Conservation (phyloP, 2,113 vertebrate species). For the Albula goreensis region DNA sequence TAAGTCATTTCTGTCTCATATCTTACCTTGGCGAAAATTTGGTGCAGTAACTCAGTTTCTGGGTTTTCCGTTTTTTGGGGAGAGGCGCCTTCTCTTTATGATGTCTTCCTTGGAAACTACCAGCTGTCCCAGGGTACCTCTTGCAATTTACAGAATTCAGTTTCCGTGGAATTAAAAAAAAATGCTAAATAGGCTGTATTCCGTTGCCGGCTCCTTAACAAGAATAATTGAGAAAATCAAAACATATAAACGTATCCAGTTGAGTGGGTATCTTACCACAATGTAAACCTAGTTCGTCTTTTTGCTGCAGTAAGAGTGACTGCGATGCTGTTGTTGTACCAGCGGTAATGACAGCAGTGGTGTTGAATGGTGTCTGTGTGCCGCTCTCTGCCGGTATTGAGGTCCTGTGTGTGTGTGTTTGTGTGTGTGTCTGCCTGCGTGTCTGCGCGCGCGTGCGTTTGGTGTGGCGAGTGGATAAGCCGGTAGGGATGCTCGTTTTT, state of each 20-base stretch:
- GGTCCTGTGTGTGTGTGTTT: conserved; percentile 9
- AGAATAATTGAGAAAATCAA: not conserved
- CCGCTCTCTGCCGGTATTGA: conserved; percentile 8
- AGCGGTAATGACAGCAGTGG: not conserved
- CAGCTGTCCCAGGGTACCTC: conserved; percentile 22
- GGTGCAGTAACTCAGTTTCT: not conserved
- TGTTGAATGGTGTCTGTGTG: not conserved
- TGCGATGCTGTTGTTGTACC: not conserved
- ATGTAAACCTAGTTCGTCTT: not conserved
- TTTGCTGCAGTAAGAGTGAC: not conserved
- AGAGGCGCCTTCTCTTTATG: not conserved
- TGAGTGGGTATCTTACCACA: not conserved
- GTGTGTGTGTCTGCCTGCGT: not conserved
- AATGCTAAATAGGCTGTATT: not conserved
- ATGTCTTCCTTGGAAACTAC: conserved; percentile 24
- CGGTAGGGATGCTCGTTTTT: conserved; percentile 11
- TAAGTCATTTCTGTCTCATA: not conserved
- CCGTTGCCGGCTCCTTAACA: not conserved
- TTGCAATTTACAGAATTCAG: not conserved
- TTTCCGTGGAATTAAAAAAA: not conserved
- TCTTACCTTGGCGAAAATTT: conserved; percentile 27
- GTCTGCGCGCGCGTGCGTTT: not conserved
- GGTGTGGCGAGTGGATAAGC: not conserved
- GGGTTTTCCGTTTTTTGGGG: conserved; percentile 10
- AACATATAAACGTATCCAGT: not conserved